Conservation (phyloP, 2,797 vertebrate species). For the Simalia tracyae region DNA sequence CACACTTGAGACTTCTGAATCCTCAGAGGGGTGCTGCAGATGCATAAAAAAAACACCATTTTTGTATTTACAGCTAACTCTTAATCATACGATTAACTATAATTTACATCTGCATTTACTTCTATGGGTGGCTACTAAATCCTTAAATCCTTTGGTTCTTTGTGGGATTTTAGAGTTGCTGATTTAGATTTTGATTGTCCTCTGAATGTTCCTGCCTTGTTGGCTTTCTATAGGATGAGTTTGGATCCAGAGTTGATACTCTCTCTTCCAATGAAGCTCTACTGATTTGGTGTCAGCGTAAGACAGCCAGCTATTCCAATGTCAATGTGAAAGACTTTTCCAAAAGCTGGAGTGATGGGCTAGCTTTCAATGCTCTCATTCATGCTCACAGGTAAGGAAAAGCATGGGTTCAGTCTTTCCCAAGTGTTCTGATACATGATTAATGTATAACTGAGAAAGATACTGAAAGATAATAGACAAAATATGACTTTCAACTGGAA, state of each 20-base stretch:
- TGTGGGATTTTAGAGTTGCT: neutral
- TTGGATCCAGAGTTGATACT: constrained; percentile 74
- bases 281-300: constrained; percentile 89
- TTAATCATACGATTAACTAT: neutral
- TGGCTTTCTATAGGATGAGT: constrained; percentile 72
- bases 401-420: neutral
- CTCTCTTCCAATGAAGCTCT: constrained; percentile 88
- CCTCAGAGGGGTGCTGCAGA: neutral
- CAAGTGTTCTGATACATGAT: neutral
- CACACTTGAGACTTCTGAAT: neutral
- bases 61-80: neutral
- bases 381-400: constrained; percentile 83
- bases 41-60: neutral
- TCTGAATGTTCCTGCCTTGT: neutral
- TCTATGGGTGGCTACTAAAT: neutral
- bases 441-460: neutral
- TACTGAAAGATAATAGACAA: neutral
- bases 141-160: neutral
- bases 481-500: neutral
- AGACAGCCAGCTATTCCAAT: constrained; percentile 82
- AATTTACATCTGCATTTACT: neutral
- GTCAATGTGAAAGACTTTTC: constrained; percentile 88
- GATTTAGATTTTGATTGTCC: neutral
- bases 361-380: constrained; percentile 89
- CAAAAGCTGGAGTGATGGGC: constrained; percentile 85